phyloP scores from a whole-genome alignment of 2,797 vertebrate species.

The Borostomias antarcticus region DNA sequence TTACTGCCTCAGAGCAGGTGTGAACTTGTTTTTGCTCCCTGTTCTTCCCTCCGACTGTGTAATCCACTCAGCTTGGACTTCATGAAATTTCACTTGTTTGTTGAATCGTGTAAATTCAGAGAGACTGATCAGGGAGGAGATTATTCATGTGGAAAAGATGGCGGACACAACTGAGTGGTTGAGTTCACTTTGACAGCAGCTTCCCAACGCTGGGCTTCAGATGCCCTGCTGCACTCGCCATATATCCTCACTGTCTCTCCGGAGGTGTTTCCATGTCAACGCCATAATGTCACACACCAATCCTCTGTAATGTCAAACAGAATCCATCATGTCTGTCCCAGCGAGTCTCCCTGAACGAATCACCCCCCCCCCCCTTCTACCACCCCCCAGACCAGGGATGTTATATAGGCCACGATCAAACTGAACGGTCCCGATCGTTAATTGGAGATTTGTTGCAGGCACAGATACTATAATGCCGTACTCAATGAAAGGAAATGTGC shows the following conservation, averaged over 20 bases:
- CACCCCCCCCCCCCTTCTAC: slow-evolving; percentile 63
- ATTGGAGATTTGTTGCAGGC: slow-evolving; percentile 70
- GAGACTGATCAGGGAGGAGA: neutral
- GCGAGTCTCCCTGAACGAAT: no score
- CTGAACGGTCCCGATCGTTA: slow-evolving; percentile 76
- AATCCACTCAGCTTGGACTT: neutral
- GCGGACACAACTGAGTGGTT: neutral
- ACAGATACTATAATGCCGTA: slow-evolving; percentile 70
- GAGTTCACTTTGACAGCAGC: neutral
- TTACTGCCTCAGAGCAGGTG: slow-evolving; percentile 30
- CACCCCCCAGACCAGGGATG: slow-evolving; percentile 70
- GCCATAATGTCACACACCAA: slow-evolving; percentile 61
- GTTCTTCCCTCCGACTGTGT: neutral
- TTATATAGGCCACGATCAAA: slow-evolving; percentile 67
- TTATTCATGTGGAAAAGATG: neutral
- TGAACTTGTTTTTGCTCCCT: slow-evolving; percentile 32
- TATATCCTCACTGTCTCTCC: slow-evolving; percentile 44
- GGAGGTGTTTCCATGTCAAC: slow-evolving; percentile 58
- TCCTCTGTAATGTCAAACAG: slow-evolving; percentile 62
- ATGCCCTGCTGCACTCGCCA: slow-evolving; percentile 27
- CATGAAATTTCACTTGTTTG: neutral
- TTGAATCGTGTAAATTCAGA: neutral
- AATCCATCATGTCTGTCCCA: slow-evolving; percentile 42
- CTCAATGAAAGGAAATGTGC: slow-evolving; percentile 76
- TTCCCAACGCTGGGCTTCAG: neutral